These are phyloP conservation scores for Ammodytes marinus DNA, from an alignment of 2,113 vertebrate genomes.

Conservation along the genomic window DNA sequence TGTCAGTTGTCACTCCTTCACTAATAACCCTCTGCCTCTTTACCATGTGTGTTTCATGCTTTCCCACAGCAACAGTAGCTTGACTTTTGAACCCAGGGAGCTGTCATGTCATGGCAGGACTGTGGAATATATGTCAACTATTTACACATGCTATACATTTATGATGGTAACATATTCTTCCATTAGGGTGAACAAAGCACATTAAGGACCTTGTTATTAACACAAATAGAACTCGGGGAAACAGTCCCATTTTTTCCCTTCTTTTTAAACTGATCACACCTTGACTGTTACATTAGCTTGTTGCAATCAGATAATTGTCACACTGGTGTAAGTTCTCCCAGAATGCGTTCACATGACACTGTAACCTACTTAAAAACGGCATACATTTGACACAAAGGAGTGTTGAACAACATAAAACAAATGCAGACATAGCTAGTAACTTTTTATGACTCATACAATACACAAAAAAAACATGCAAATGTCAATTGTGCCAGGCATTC, in stretches of 20 bases:
- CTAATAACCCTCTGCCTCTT: slow-evolving; percentile 42
- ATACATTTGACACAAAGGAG: neutral
- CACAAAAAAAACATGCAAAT: neutral
- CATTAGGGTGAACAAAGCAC: neutral
- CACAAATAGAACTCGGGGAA: neutral
- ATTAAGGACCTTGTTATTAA: neutral
- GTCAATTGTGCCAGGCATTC: neutral
- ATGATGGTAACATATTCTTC: neutral
- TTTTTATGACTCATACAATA: neutral
- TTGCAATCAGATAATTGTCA: slow-evolving; percentile 31
- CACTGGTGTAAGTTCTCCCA: neutral
- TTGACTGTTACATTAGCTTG: slow-evolving; percentile 13
- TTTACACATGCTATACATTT: neutral
- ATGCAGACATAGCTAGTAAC: no score
- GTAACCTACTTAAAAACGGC: neutral
- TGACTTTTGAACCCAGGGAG: slow-evolving; percentile 11
- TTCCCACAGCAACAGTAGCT: slow-evolving; percentile 50
- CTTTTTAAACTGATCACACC: slow-evolving; percentile 18
- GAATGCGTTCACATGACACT: neutral
- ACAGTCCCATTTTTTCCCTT: neutral
- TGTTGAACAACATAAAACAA: neutral
- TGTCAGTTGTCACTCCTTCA: slow-evolving; percentile 56
- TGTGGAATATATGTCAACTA: slow-evolving; percentile 17
- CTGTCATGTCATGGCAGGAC: neutral
- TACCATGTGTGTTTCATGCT: slow-evolving; percentile 61